Conservation (phyloP, 2,888 invertebrate genomes). For the Acanthococcus lagerstroemiae region DNA sequence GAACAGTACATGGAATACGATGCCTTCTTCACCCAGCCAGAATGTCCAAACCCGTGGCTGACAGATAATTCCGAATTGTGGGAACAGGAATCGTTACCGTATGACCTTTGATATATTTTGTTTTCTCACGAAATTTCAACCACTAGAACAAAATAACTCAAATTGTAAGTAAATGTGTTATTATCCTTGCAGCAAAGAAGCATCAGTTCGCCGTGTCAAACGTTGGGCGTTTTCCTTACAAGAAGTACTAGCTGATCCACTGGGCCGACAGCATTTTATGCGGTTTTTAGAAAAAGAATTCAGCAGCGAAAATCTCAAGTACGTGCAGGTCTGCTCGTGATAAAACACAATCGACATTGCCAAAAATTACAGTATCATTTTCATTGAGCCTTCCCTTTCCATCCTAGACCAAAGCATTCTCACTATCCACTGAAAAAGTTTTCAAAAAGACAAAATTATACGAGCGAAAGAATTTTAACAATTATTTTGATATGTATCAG, state of each 20-base stretch:
- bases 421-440: too few relatives aligned
- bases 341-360: neutral
- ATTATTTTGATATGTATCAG: too few relatives aligned
- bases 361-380: neutral
- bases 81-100: conserved; percentile 91
- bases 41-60: conserved; percentile 95
- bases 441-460: too few relatives aligned
- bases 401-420: too few relatives aligned
- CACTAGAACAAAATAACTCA: neutral
- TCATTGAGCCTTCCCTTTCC: neutral
- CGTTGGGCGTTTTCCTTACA: conserved; percentile 96
- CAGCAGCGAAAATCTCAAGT: conserved; percentile 97
- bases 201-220: conserved; percentile 83
- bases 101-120: conserved; percentile 39
- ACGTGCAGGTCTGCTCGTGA: conserved; percentile 40
- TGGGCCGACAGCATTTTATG: conserved; percentile 91
- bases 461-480: too few relatives aligned
- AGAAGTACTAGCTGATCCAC: conserved; percentile 86
- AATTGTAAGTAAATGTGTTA: too few relatives aligned
- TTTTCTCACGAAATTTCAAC: neutral
- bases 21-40: conserved; percentile 82
- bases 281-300: conserved; percentile 96
- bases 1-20: conserved; percentile 97
- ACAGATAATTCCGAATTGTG: conserved; percentile 91
- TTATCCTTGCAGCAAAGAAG: conserved; percentile 71